Conservation (phyloP, 2,113 vertebrate species). For the Callithrix jacchus region DNA sequence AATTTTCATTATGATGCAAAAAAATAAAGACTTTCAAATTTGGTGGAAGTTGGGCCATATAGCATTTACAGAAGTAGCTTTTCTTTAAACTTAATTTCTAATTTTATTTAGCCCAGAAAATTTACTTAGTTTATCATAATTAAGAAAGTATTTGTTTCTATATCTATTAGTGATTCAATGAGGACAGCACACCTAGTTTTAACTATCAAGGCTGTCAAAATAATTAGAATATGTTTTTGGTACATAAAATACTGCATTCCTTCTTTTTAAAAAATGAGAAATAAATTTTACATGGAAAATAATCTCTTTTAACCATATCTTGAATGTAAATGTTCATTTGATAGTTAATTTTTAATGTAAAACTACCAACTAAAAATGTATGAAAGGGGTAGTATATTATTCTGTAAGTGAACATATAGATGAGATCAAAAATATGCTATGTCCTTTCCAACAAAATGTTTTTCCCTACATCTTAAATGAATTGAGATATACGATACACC, state of each 20-base stretch:
- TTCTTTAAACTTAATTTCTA: not conserved
- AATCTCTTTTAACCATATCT: not conserved
- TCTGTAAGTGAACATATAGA: not conserved
- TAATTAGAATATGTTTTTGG: not conserved
- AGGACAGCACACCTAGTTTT: not conserved
- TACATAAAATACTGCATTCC: not conserved
- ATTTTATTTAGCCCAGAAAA: not conserved
- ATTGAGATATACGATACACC: not conserved
- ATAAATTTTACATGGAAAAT: not conserved
- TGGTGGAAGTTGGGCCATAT: not conserved
- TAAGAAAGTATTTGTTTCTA: not conserved
- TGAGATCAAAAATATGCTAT: rapidly evolving
- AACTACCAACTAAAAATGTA: not conserved
- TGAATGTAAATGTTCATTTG: not conserved
- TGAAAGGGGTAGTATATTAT: not conserved
- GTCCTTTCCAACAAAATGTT: not conserved
- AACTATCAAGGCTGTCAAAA: not conserved
- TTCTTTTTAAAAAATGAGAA: not conserved
- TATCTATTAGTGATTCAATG: not conserved
- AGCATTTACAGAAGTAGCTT: not conserved
- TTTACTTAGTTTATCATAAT: not conserved
- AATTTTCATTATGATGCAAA: not conserved
- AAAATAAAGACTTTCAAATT: not conserved
- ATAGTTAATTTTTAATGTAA: not conserved
- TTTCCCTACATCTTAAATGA: not conserved